These are phyloP conservation scores for Montipora cactus DNA, from an alignment of 64 coral and sea anemone species.

Conservation along the genomic window DNA sequence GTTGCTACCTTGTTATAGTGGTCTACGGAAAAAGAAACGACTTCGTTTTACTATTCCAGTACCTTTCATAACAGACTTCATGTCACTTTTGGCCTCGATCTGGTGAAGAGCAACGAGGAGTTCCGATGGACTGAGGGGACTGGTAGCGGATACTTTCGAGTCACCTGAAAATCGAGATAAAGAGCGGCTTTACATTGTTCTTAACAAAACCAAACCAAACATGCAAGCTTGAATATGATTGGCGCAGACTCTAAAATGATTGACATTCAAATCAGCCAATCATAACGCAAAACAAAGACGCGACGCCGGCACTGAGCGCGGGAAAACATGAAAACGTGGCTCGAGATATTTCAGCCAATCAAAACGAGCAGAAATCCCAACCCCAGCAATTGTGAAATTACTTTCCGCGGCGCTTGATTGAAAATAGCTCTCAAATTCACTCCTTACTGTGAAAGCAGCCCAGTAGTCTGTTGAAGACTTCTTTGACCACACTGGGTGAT, in stretches of 20 bases:
- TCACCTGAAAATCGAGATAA: constrained; percentile 69
- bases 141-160: constrained; percentile 93
- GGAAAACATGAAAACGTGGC: no score
- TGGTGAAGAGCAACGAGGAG: constrained; percentile 89
- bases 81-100: constrained; percentile 94
- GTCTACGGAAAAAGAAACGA: not conserved
- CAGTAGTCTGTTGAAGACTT: constrained; percentile 95
- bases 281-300: no score
- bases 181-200: not conserved
- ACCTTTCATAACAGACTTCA: constrained; percentile 99
- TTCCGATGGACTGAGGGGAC: constrained; percentile 97
- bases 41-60: not conserved
- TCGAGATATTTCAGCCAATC: not conserved
- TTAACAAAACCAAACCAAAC: no score
- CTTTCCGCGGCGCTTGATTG: no score
- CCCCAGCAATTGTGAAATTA: no score
- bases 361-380: no score
- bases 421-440: not conserved
- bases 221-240: no score
- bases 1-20: not conserved
- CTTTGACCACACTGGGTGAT: constrained; percentile 97
- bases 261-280: no score
- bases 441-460: constrained; percentile 95
- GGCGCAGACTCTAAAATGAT: no score
- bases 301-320: no score